Percentiles rank a stretch among this genome's conserved stretches.
phyloP scores from a whole-genome alignment of 2,888 invertebrate species.

The Dione juno region DNA sequence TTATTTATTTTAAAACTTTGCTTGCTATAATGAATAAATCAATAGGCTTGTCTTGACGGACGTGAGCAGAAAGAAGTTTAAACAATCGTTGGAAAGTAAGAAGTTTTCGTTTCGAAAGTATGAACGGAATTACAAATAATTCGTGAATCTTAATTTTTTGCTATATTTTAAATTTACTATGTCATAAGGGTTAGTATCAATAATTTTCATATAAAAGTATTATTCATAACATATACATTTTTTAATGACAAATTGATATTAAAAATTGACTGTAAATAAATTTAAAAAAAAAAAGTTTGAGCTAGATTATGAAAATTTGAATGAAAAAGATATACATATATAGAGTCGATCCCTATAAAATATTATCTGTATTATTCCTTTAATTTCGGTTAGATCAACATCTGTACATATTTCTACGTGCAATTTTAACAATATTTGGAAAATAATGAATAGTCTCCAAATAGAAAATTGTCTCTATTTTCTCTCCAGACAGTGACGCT shows the following conservation, averaged over 20 bases:
- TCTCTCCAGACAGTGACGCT: too few species aligned
- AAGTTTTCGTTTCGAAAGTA: conserved; percentile 49
- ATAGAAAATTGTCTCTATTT: too few species aligned
- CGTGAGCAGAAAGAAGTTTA: conserved; percentile 40
- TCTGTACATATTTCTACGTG: too few species aligned
- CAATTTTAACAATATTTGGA: too few species aligned
- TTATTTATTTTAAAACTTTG: conserved; percentile 8
- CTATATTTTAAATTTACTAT: not conserved
- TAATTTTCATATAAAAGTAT: not conserved
- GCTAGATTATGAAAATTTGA: too few species aligned
- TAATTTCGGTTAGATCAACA: too few species aligned
- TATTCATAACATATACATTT: not conserved
- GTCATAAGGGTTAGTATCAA: not conserved
- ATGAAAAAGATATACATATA: too few species aligned
- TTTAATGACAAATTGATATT: not conserved
- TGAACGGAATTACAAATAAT: conserved; percentile 46
- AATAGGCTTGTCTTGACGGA: conserved; percentile 30
- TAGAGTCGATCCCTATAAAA: too few species aligned
- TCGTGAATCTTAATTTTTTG: conserved; percentile 22
- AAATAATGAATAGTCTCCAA: too few species aligned
- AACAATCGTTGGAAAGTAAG: conserved; percentile 49
- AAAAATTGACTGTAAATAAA: too few species aligned
- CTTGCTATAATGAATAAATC: conserved; percentile 38
- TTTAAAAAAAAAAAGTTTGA: too few species aligned
- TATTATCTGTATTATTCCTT: too few species aligned